Conservation (phyloP, 1,140 invertebrate species). For the Pogonus chalceus region DNA sequence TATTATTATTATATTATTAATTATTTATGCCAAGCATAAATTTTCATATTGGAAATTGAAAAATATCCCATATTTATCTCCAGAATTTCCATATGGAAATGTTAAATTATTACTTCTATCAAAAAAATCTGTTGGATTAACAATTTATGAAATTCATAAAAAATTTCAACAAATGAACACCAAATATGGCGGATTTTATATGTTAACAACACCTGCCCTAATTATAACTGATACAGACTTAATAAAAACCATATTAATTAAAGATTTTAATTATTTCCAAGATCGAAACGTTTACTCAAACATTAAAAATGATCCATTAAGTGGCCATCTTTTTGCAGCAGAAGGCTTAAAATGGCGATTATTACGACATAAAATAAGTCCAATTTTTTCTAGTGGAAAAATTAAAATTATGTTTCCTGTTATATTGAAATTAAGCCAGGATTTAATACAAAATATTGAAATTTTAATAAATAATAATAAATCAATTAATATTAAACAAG, state of each 20-base stretch:
- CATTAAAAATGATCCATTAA: slow-evolving; percentile 38
- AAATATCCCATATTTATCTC: no score
- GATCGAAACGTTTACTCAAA: slow-evolving; percentile 38
- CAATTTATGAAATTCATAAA: no score
- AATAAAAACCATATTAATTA: slow-evolving; percentile 43
- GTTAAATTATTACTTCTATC: no score
- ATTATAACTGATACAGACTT: slow-evolving; percentile 44
- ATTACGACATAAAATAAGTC: slow-evolving; percentile 43
- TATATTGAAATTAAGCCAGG: slow-evolving; percentile 32
- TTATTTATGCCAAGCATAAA: no score
- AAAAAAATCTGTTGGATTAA: no score
- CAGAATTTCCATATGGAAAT: no score
- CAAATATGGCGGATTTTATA: slow-evolving; percentile 28
- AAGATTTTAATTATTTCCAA: slow-evolving; percentile 44
- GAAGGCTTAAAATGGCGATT: slow-evolving; percentile 44
- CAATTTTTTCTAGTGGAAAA: slow-evolving; percentile 48
- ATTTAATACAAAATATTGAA: slow-evolving; percentile 30
- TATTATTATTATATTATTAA: no score
- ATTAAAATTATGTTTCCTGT: slow-evolving; percentile 45
- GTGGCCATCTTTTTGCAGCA: slow-evolving; percentile 35
- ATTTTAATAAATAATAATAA: slow-evolving; percentile 12
- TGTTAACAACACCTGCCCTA: slow-evolving; percentile 36
- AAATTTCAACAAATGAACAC: no score
- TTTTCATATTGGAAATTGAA: no score
- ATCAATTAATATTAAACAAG: slow-evolving; percentile 25